phyloP scores from a whole-genome alignment of 2,888 invertebrate species.

The Eurois occulta region DNA sequence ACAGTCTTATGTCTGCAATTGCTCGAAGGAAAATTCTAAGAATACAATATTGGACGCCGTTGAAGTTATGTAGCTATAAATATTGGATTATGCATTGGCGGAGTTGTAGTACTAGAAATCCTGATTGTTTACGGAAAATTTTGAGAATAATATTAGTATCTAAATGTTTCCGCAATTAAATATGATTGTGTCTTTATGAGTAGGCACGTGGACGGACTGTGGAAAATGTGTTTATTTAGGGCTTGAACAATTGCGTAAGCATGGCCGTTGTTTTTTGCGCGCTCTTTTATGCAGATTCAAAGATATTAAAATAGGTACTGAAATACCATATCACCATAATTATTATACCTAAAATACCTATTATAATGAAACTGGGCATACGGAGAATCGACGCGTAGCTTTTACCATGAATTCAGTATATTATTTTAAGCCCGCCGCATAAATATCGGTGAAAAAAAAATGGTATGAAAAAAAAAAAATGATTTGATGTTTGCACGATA shows the following conservation, averaged over 20 bases:
- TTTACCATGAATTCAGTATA: not conserved
- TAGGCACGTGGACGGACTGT: not conserved
- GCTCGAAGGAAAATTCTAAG: constrained; percentile 5
- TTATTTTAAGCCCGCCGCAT: not conserved
- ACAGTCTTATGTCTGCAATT: constrained; percentile 22
- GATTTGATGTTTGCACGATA: not conserved
- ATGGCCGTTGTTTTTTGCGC: not conserved
- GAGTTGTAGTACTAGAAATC: not conserved
- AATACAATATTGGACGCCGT: not conserved
- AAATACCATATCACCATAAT: not conserved
- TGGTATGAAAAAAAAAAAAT: not conserved
- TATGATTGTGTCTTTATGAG: not conserved
- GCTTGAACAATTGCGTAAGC: not conserved
- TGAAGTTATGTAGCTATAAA: not conserved
- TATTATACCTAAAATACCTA: not conserved
- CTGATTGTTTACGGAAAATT: not conserved
- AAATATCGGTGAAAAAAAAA: not conserved
- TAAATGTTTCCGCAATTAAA: not conserved
- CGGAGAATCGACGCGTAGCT: not conserved
- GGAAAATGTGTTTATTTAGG: constrained; percentile 38
- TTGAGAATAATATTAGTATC: not conserved
- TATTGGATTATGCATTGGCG: not conserved
- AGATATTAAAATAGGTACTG: not conserved
- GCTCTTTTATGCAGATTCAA: constrained; percentile 4
- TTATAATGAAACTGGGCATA: not conserved